Evolutionary conservation across 2,113 vertebrate genomes (phyloP).

Genomic region (Bos taurus): ARS-UCD2.0 NC_037330.1:3810501-3811000

Average conservation of each 20-base stretch:
- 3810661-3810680: slow-evolving; percentile 12
- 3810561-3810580: neutral
- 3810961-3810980: neutral
- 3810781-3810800: neutral
- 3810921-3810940: neutral
- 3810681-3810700: slow-evolving; percentile 33
- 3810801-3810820: too few species aligned
- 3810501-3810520: neutral
- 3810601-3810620: neutral
- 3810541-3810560: neutral
- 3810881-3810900: neutral
- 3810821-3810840: neutral
- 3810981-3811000: neutral
- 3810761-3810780: neutral
- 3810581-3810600: neutral
- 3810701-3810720: neutral
- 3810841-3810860: neutral
- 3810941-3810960: slow-evolving; percentile 40
- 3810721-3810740: neutral
- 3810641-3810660: neutral
- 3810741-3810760: neutral
- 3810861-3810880: neutral
- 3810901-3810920: neutral
- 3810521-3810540: neutral
- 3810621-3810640: neutral